Base-by-base conservation (phyloP, 1,140 invertebrate species). In the Bursaphelenchus mucronatus region DNA sequence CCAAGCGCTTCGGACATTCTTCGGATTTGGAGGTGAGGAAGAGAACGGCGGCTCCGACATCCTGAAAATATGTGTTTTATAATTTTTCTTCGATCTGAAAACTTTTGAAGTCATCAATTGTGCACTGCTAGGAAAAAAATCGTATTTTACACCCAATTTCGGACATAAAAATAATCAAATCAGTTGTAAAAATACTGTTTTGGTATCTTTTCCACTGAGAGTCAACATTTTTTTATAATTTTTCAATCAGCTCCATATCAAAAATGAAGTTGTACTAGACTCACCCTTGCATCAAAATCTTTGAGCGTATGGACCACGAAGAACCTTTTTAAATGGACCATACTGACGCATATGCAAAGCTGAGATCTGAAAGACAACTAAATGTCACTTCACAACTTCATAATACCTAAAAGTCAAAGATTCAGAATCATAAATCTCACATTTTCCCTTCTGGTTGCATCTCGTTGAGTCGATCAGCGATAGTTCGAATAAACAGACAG, bases 1-100 rank as follows among this genome's bases (percentile, higher is more conserved):
- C 70, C 11, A 71, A 47, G 17, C 71, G 61, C 41, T 72, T 61
- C 9, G 70, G 70, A 43, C 71, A 71, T 58, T 71, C 70, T 43
- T 71, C 70, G 39, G 66, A 51, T 61, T 71, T 71, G 1, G 73
- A 50, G 11, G 70, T 30, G 56, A 71, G 13, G 47, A 71, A 74
- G 4, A 71, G 58, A 19, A 55, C 66, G 10, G 70, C 70, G 15
- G 70, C 70, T 17, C 66, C 71, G 5, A 71, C 64, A 41, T 71
- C 70, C 70, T 71, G 17, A 21, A 71, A 40, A 8, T 9, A 10
- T 30, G 2, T 17, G 10, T 30, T 30, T 30, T 30, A 64, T n/a
- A 63, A 17, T n/a, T 61, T 11, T 9, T 7, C 61, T n/a, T 43
- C 45, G 21, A 8, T 10, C n/a, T 63, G 40, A 43, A 58, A 9